These are phyloP conservation scores for Eilema griseolum DNA, from an alignment of 2,888 invertebrate species.

Conservation along the genomic window DNA sequence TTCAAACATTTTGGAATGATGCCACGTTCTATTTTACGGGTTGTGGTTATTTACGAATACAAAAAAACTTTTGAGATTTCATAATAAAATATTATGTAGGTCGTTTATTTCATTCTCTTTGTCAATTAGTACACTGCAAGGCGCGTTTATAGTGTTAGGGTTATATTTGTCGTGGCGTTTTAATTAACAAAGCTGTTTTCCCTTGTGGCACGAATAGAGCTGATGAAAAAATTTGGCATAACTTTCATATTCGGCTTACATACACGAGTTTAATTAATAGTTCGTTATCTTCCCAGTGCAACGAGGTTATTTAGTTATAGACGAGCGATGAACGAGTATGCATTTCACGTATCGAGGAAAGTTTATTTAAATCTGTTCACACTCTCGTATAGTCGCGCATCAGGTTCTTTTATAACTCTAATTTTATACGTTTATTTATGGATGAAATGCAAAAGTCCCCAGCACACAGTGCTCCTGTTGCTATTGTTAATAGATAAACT, in stretches of 20 bases:
- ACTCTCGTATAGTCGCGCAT: constrained; percentile 44
- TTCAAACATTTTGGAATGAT: constrained; percentile 66
- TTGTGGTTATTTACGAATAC: constrained; percentile 58
- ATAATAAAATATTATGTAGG: constrained; percentile 35
- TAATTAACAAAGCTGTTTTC: constrained; percentile 48
- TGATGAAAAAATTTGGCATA: constrained; percentile 50
- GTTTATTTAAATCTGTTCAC: constrained; percentile 67
- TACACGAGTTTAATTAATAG: constrained; percentile 64
- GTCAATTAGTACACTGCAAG: constrained; percentile 34
- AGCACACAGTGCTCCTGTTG: constrained; percentile 26
- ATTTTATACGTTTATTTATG: constrained; percentile 46
- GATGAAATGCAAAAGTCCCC: constrained; percentile 31
- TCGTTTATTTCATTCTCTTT: constrained; percentile 33
- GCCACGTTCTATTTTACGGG: constrained; percentile 65
- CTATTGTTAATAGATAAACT: constrained; percentile 29
- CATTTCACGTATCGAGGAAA: constrained; percentile 62
- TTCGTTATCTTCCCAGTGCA: constrained; percentile 62
- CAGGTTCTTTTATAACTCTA: constrained; percentile 29
- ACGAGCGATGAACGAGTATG: constrained; percentile 54
- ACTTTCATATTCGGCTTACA: constrained; percentile 57
- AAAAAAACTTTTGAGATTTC: constrained; percentile 45
- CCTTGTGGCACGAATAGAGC: constrained; percentile 28
- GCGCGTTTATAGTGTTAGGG: constrained; percentile 14
- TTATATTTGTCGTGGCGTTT: constrained; percentile 42
- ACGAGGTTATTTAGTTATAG: constrained; percentile 67